Evolutionary conservation across 2,888 invertebrate genomes (phyloP), one percentile per base, ranked within the genome.

Genomic region (Metopia argyrocephala): DNA sequence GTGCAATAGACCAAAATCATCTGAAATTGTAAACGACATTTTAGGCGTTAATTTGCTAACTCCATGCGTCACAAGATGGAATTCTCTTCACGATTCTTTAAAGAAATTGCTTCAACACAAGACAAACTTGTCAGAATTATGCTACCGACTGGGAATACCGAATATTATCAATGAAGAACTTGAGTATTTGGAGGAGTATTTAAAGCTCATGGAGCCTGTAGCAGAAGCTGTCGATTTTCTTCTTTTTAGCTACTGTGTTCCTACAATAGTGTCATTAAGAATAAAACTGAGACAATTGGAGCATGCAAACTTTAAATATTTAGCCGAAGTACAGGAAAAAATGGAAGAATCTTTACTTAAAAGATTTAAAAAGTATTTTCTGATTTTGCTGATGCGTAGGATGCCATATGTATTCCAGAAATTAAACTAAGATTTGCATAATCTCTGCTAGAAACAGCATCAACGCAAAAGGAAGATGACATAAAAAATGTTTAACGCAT

Each of bases 141-240:
- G 69, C 23, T 69, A 28, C 27, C 69, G 69, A 25, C 15, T 68
- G 23, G 9, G 23, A 56, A 68, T 69, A 57, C 31, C 65, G 21
- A 52, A 25, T 20, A 65, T 65, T 31, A 50, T 65, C 31, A 20
- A 21, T 31, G 65, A 69, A 48, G 46, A 69, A 9, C 20, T 70
- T 5, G 59, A 59, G 28, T 61, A 46, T 31, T 74, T 74, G 65
- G 48, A 74, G 66, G 74, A 59, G 48, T 74, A 66, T 48, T 23
- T 59, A 31, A 59, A 66, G 57, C 66, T 74, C 48, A 74, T 74
- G 66, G 20, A 31, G 28, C 59, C 65, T 74, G 28, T 52, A 65
- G 74, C 74, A 71, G 71, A 71, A 52, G 71, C 61, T 18, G 31
- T 74, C 20, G 64, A 74, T 57, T 74, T 57, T 45, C 65, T 74